A percentile compares a stretch with the other conserved stretches of the same genome.
Evolutionary conservation across 2,888 invertebrate species (phyloP).

Genomic region (Drosophila algonquin): DNA sequence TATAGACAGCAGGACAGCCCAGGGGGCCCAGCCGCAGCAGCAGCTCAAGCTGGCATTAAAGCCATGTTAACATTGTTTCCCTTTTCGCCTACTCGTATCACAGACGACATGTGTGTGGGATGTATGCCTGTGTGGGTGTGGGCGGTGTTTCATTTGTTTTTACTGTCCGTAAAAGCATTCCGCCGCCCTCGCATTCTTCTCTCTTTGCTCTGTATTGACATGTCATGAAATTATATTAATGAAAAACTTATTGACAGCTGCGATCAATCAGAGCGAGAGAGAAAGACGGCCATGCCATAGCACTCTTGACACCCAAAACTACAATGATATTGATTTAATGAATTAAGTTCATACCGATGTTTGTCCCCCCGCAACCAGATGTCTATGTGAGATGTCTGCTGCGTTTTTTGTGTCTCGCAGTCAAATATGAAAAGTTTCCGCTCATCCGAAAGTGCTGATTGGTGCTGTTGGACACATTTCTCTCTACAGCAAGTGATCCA

Average conservation of each 20-base stretch:
- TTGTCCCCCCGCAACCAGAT: neutral
- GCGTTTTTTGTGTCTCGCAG: no score
- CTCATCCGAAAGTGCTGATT: no score
- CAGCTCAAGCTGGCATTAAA: conserved; percentile 41
- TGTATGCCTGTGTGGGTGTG: neutral
- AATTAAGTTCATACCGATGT: conserved; percentile 55
- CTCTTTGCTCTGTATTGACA: conserved; percentile 51
- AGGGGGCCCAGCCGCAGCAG: no score
- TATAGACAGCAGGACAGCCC: neutral
- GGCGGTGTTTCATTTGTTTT: conserved; percentile 70
- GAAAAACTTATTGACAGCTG: conserved; percentile 82
- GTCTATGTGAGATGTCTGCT: neutral
- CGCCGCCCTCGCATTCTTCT: neutral
- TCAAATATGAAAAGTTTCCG: no score
- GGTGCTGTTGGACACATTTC: no score
- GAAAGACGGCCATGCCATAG: conserved; percentile 26
- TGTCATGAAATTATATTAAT: conserved; percentile 77
- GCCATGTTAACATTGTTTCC: conserved; percentile 69
- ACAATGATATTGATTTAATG: conserved; percentile 55
- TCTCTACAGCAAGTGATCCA: no score
- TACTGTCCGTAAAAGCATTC: conserved; percentile 50
- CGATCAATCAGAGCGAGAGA: conserved; percentile 73
- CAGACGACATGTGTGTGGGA: neutral
- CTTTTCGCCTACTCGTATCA: conserved; percentile 15
- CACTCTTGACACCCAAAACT: conserved; percentile 16